phyloP scores from a whole-genome alignment of 2,888 invertebrate genomes.

The Ischnura elegans region DNA sequence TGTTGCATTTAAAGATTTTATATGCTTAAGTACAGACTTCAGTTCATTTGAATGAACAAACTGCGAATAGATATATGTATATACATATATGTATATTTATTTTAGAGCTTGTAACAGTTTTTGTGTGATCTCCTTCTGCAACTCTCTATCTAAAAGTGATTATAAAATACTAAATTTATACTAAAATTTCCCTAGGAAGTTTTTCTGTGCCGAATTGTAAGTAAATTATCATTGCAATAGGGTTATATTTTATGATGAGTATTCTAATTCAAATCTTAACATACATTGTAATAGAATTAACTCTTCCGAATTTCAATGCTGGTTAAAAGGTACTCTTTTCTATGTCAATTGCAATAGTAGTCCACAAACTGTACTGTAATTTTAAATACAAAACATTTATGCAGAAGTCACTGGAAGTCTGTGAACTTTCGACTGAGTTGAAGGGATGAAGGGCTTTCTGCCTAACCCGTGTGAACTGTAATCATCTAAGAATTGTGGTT shows the following conservation, averaged over 20 bases:
- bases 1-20: slow-evolving; percentile 61
- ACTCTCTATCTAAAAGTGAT: slow-evolving; percentile 48
- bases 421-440: neutral
- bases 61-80: slow-evolving; percentile 6
- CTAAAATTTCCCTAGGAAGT: slow-evolving; percentile 22
- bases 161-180: slow-evolving; percentile 24
- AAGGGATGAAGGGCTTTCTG: slow-evolving; percentile 1
- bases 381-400: neutral
- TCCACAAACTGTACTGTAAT: slow-evolving; percentile 21
- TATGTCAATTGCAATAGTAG: slow-evolving; percentile 32
- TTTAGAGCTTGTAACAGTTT: slow-evolving; percentile 42
- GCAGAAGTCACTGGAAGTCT: neutral
- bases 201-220: slow-evolving; percentile 3
- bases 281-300: slow-evolving; percentile 40
- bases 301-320: slow-evolving; percentile 24
- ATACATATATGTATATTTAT: too few relatives aligned
- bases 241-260: slow-evolving; percentile 67
- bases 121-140: slow-evolving; percentile 30
- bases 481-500: slow-evolving; percentile 60
- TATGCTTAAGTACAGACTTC: neutral
- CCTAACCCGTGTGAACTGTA: slow-evolving; percentile 18
- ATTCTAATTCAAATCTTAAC: slow-evolving; percentile 42
- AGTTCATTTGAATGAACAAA: slow-evolving; percentile 46
- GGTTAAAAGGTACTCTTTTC: slow-evolving; percentile 29
- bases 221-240: slow-evolving; percentile 34